Conservation (phyloP, 2,113 vertebrate species). For the Cinclus cinclus region DNA sequence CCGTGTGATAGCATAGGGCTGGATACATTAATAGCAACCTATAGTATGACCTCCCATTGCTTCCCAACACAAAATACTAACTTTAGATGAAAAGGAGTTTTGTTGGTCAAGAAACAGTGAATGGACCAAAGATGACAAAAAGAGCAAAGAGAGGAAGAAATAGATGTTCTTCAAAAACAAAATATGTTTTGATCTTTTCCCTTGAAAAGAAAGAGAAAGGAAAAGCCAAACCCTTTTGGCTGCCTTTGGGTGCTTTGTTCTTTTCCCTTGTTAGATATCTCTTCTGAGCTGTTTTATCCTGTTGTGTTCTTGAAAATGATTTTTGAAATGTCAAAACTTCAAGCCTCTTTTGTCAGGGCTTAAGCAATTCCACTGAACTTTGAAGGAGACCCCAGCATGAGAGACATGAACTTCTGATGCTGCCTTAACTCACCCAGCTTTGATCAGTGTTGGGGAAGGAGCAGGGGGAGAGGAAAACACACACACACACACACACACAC, state of each 20-base stretch:
- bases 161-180: slow-evolving; percentile 15
- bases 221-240: slow-evolving; percentile 32
- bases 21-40: not conserved
- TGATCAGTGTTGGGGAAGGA: slow-evolving; percentile 44
- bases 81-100: slow-evolving; percentile 53
- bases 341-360: slow-evolving; percentile 64
- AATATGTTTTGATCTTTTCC: slow-evolving; percentile 22
- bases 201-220: not conserved
- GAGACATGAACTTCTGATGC: slow-evolving; percentile 39
- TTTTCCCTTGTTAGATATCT: slow-evolving; percentile 45
- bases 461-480: not conserved
- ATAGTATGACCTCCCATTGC: not conserved
- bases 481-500: accelerated
- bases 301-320: slow-evolving; percentile 56
- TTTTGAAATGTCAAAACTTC: slow-evolving; percentile 70
- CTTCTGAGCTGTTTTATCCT: slow-evolving; percentile 54
- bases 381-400: slow-evolving; percentile 58
- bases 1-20: not conserved
- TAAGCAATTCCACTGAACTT: slow-evolving; percentile 60
- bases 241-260: slow-evolving; percentile 63
- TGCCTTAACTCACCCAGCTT: slow-evolving; percentile 38
- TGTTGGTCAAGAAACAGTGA: not conserved
- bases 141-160: not conserved
- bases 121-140: slow-evolving; percentile 40
- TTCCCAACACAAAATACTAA: slow-evolving; percentile 12